These are phyloP conservation scores for Micrastur ruficollis DNA, from an alignment of 2,797 vertebrate genomes.

Conservation along the genomic window DNA sequence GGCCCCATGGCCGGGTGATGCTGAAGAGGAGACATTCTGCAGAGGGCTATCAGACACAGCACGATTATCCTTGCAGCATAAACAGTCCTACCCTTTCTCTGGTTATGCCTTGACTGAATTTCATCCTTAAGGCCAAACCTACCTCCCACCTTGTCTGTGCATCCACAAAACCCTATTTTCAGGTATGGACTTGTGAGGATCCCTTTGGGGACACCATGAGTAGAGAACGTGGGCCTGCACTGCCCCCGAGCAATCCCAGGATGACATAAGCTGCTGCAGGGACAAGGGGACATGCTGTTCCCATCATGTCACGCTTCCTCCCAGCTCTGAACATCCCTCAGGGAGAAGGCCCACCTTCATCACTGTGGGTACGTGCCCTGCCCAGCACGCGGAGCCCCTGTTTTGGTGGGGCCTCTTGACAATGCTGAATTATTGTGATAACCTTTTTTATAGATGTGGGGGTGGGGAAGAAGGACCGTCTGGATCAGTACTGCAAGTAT, in stretches of 20 bases:
- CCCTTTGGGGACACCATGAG: neutral
- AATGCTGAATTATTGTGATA: neutral
- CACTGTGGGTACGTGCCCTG: neutral
- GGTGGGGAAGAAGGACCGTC: neutral
- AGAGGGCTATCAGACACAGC: neutral
- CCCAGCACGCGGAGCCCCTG: neutral
- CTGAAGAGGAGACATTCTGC: neutral
- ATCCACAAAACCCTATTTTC: neutral
- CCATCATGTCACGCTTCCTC: neutral
- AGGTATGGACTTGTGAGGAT: neutral
- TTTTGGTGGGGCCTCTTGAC: neutral
- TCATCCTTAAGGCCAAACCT: neutral
- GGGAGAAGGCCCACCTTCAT: neutral
- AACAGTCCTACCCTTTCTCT: neutral
- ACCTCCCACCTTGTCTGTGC: neutral
- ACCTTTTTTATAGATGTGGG: neutral
- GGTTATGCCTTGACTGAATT: neutral
- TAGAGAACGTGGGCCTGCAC: neutral
- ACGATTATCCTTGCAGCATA: neutral
- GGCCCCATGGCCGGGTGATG: neutral
- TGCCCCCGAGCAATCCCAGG: neutral
- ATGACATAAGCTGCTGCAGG: rapidly evolving
- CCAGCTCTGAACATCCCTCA: neutral
- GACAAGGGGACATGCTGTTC: neutral
- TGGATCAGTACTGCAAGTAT: neutral